Evolutionary conservation across 2,888 invertebrate genomes (phyloP).

Genomic region (Scotopteryx bipunctaria): DNA sequence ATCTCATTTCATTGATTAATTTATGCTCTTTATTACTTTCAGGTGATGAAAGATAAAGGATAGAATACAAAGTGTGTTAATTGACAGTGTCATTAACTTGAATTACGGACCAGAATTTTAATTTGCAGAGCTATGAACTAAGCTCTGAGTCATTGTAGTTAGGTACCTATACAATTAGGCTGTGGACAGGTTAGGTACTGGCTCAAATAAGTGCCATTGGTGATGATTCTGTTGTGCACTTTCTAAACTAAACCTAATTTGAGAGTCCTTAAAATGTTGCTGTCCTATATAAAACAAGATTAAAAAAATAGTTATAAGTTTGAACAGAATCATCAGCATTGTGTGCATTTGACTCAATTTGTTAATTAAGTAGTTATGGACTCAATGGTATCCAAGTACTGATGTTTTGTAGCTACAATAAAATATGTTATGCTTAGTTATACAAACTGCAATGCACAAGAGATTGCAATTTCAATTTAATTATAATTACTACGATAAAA

Average conservation of each 20-base stretch:
- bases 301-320: no score
- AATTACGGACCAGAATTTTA: constrained; percentile 10
- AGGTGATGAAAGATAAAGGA: constrained; percentile 12
- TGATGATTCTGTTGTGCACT: no score
- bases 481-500: no score
- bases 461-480: constrained; percentile 6
- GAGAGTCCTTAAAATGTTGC: no score
- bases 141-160: constrained; percentile 17
- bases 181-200: constrained; percentile 5
- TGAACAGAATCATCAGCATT: no score
- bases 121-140: constrained; percentile 11
- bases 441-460: not conserved
- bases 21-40: constrained; percentile 7
- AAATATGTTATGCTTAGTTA: not conserved
- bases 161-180: constrained; percentile 24
- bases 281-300: no score
- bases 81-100: constrained; percentile 16
- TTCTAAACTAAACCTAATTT: not conserved
- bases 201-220: constrained; percentile 10
- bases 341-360: constrained; percentile 5
- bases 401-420: constrained; percentile 14
- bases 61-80: not conserved
- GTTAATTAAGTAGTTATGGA: no score
- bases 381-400: not conserved
- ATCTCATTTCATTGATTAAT: not conserved